Conservation (phyloP, 2,113 vertebrate genomes). For the Cavia aperea region DNA sequence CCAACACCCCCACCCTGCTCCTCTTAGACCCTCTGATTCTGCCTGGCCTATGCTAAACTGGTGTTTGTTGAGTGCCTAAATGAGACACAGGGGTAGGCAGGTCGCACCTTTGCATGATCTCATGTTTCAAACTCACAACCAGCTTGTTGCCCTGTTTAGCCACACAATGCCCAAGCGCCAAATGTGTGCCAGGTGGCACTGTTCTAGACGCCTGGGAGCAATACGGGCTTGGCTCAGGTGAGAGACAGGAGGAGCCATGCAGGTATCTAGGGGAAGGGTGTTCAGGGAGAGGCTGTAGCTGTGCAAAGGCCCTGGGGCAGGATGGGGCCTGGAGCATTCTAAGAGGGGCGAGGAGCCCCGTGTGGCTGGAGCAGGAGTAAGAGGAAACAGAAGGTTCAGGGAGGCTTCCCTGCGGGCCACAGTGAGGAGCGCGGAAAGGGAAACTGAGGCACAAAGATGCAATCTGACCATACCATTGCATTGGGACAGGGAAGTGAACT, state of each 20-base stretch:
- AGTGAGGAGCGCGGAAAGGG: background rate
- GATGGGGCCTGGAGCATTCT: fast-evolving
- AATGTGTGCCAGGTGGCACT: background rate
- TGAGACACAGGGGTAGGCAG: background rate
- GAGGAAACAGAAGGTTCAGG: background rate
- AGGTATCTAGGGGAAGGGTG: background rate
- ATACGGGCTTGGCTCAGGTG: background rate
- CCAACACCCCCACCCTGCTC: fast-evolving
- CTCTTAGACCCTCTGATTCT: background rate
- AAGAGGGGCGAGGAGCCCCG: fast-evolving
- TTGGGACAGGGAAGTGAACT: background rate
- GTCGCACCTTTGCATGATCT: background rate
- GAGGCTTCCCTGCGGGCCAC: background rate
- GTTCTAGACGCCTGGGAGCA: background rate
- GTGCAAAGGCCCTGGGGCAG: conserved; percentile 14
- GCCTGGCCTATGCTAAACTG: background rate
- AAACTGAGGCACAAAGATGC: background rate
- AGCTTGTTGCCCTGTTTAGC: background rate
- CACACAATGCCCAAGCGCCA: background rate
- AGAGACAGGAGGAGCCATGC: background rate
- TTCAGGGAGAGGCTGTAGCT: background rate
- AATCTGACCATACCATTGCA: fast-evolving
- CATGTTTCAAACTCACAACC: background rate
- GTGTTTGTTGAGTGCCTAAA: background rate
- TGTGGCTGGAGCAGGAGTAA: background rate